Evolutionary conservation across 2,888 invertebrate genomes (phyloP).

Genomic region (Pasiphila rectangulata): DNA sequence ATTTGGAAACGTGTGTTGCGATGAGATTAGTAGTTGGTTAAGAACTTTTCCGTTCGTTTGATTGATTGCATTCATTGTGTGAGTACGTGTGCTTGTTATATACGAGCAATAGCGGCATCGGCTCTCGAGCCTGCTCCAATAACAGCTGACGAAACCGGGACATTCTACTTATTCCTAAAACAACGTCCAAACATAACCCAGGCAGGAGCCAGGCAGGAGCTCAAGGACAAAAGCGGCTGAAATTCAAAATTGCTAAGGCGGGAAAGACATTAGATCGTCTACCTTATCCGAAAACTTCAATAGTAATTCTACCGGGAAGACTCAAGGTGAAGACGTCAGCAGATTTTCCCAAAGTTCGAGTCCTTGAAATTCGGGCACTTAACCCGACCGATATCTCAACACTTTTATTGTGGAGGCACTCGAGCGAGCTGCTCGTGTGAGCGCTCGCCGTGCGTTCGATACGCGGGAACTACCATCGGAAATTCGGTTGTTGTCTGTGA

Average conservation of each 20-base stretch:
- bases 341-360: conserved; percentile 35
- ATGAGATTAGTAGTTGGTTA: conserved; percentile 21
- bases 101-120: too few species aligned
- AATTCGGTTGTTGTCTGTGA: conserved; percentile 40
- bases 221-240: conserved; percentile 35
- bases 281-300: conserved; percentile 41
- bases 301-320: conserved; percentile 35
- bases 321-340: conserved; percentile 33
- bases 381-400: conserved; percentile 36
- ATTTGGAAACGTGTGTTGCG: conserved; percentile 17
- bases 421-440: conserved; percentile 41
- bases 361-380: conserved; percentile 36
- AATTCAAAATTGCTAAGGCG: conserved; percentile 37
- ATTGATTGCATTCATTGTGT: conserved; percentile 21
- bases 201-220: conserved; percentile 20
- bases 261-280: conserved; percentile 42
- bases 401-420: conserved; percentile 36
- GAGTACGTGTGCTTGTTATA: too few species aligned
- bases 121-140: conserved; percentile 3
- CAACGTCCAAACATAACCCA: conserved; percentile 49
- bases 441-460: conserved; percentile 41
- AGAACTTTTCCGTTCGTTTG: conserved; percentile 18
- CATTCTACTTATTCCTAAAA: conserved; percentile 39
- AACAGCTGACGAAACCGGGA: conserved; percentile 36
- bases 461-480: conserved; percentile 56